These are phyloP conservation scores for Naja naja DNA, from an alignment of 2,113 vertebrate species.

Conservation along the genomic window DNA sequence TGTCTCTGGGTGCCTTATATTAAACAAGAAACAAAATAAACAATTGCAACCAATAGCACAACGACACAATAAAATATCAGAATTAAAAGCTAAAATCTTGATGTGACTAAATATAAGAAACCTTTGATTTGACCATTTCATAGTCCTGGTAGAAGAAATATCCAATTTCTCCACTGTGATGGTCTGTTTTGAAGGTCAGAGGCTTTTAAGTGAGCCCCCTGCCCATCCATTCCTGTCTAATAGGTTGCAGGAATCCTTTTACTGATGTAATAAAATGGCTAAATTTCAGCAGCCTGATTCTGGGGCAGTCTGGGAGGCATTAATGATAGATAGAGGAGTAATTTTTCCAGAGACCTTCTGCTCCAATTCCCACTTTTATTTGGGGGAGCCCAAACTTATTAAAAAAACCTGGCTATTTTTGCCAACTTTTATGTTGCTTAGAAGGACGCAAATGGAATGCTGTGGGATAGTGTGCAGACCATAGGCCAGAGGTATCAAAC, in stretches of 20 bases:
- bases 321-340: background rate
- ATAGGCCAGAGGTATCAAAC: background rate
- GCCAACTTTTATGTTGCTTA: background rate
- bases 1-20: background rate
- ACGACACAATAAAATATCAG: background rate
- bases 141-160: background rate
- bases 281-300: background rate
- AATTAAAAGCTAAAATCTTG: background rate
- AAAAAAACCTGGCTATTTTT: background rate
- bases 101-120: background rate
- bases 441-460: background rate
- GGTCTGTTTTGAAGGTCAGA: background rate
- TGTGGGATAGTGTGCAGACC: background rate
- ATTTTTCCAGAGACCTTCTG: background rate
- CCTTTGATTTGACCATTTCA: background rate
- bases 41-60: background rate
- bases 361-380: background rate
- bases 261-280: background rate
- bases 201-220: background rate
- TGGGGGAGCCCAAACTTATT: background rate
- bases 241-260: background rate
- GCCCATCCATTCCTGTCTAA: background rate
- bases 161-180: background rate
- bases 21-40: background rate
- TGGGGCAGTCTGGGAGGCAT: background rate